phyloP scores from a whole-genome alignment of 2,797 vertebrate genomes.

The Numenius phaeopus region DNA sequence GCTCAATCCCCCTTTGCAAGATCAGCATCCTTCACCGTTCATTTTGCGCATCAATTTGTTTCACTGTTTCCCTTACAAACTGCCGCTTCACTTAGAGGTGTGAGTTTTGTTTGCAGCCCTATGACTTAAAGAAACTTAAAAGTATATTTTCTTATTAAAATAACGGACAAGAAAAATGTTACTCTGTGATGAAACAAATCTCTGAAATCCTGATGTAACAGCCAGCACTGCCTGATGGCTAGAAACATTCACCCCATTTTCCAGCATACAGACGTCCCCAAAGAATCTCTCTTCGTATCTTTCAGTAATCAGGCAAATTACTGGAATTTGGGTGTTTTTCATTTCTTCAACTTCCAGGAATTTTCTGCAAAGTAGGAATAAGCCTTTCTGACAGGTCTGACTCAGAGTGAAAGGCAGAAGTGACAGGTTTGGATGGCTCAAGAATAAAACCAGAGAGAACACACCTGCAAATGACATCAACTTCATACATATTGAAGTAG shows the following conservation, averaged over 20 bases:
- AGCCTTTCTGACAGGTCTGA: not conserved
- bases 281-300: not conserved
- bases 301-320: not conserved
- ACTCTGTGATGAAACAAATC: not conserved
- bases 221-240: no score
- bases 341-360: not conserved
- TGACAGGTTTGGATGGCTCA: not conserved
- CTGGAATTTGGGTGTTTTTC: not conserved
- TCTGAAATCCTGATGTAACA: not conserved
- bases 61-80: not conserved
- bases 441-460: conserved; percentile 5
- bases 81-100: fast-evolving
- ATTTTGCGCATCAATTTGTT: fast-evolving
- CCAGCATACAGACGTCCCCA: fast-evolving
- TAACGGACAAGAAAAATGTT: not conserved
- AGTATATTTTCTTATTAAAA: not conserved
- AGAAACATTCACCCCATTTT: not conserved
- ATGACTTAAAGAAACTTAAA: not conserved
- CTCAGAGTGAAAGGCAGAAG: not conserved
- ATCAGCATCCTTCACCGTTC: not conserved
- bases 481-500: not conserved
- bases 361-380: not conserved
- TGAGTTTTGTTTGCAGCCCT: not conserved
- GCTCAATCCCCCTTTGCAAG: not conserved
- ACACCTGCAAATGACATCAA: not conserved